These are phyloP conservation scores for Eulacestoma nigropectus DNA, from an alignment of 2,113 vertebrate species.

Conservation along the genomic window DNA sequence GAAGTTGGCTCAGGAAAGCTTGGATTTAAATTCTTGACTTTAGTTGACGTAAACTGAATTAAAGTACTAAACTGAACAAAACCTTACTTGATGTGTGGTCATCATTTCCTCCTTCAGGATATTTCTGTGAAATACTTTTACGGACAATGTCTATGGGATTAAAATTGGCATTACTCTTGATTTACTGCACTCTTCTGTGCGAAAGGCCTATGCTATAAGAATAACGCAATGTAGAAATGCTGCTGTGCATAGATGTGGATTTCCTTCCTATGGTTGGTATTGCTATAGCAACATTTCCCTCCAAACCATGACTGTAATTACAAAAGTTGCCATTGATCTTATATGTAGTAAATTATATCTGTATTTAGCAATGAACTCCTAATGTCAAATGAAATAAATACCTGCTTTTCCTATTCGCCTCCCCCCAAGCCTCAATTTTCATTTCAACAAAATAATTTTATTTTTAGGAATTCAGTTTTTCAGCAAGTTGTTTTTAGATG, in stretches of 20 bases:
- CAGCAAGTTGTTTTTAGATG: not conserved
- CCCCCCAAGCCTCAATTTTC: not conserved
- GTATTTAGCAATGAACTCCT: not conserved
- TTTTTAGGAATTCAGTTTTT: not conserved
- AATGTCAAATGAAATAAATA: not conserved
- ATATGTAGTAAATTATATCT: not conserved
- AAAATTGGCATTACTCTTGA: not conserved
- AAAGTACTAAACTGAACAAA: not conserved
- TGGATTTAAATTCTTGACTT: not conserved
- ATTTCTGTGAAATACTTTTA: not conserved
- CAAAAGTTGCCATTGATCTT: not conserved
- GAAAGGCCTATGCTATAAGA: not conserved
- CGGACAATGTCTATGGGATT: not conserved
- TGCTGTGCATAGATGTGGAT: not conserved
- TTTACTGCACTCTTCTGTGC: not conserved
- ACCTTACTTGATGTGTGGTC: not conserved
- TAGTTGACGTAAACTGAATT: not conserved
- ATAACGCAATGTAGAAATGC: not conserved
- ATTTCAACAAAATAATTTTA: not conserved
- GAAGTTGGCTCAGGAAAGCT: not conserved
- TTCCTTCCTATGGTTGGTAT: conserved; percentile 3
- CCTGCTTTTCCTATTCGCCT: not conserved
- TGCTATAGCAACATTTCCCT: conserved; percentile 13
- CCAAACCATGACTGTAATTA: not conserved
- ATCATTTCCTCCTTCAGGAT: not conserved